Evolutionary conservation across 2,888 invertebrate species (phyloP).

Genomic region (Phengaris arion): DNA sequence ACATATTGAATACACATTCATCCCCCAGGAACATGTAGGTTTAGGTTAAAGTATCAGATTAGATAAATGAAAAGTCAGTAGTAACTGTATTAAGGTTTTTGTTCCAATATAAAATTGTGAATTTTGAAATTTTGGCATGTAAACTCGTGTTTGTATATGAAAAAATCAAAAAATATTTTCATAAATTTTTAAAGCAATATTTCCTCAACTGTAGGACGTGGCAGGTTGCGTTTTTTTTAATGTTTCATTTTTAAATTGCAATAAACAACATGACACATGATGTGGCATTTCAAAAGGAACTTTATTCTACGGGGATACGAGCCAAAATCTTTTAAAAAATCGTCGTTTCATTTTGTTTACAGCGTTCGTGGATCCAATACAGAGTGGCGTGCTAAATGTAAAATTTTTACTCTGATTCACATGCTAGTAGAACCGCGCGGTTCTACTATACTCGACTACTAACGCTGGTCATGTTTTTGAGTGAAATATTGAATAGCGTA

Average conservation of each 20-base stretch:
- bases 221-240: slow-evolving; percentile 20
- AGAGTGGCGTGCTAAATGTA: slow-evolving; percentile 1
- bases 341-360: slow-evolving; percentile 21
- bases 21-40: no score
- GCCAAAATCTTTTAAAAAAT: background rate
- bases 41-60: no score
- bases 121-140: background rate
- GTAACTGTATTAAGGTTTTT: background rate
- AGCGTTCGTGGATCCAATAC: slow-evolving; percentile 20
- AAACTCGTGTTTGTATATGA: background rate
- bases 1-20: no score
- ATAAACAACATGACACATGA: background rate
- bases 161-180: slow-evolving; percentile 19
- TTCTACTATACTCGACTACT: background rate
- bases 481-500: no score
- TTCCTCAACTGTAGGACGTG: slow-evolving; percentile 19
- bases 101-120: background rate
- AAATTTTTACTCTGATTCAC: background rate
- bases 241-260: slow-evolving; percentile 25
- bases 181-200: slow-evolving; percentile 15
- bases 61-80: no score
- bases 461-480: background rate
- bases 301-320: background rate
- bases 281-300: background rate
- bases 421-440: background rate